Evolutionary conservation across 2,113 vertebrate genomes (phyloP).

Genomic region (Recurvirostra avosetta): DNA sequence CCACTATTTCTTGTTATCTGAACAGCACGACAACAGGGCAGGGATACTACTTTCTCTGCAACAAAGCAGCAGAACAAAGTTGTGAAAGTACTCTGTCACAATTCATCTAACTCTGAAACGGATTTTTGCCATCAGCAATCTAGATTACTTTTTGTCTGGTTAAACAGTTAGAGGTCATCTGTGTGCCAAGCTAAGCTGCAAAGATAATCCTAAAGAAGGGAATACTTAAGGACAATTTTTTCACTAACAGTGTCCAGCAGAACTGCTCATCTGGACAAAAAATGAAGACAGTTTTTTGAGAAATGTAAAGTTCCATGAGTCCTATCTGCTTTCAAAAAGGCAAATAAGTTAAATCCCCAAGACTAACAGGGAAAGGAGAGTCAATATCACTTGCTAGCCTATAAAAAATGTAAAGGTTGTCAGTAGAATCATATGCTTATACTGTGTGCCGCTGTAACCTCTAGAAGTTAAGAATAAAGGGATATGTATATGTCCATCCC

Average conservation of each 20-base stretch:
- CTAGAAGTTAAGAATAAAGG: neutral
- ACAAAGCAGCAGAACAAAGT: neutral
- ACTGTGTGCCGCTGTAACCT: neutral
- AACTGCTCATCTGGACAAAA: neutral
- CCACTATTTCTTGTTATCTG: neutral
- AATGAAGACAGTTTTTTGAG: neutral
- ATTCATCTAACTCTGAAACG: neutral
- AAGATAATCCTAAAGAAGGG: neutral
- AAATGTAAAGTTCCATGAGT: neutral
- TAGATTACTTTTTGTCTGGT: neutral
- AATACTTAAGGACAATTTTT: neutral
- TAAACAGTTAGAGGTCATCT: neutral
- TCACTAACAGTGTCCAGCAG: neutral
- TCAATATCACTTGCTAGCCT: neutral
- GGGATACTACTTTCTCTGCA: neutral
- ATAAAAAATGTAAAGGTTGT: neutral
- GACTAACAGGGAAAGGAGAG: neutral
- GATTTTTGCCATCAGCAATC: neutral
- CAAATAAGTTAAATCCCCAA: neutral
- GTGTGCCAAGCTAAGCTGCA: neutral
- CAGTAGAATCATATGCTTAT: neutral
- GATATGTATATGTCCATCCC: neutral
- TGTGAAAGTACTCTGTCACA: neutral
- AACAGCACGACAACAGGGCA: neutral
- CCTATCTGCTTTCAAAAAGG: neutral